Evolutionary conservation across 2,888 invertebrate genomes (phyloP), one percentile per base, ranked within the genome.

Genomic region (Eucera pruinosa): DNA sequence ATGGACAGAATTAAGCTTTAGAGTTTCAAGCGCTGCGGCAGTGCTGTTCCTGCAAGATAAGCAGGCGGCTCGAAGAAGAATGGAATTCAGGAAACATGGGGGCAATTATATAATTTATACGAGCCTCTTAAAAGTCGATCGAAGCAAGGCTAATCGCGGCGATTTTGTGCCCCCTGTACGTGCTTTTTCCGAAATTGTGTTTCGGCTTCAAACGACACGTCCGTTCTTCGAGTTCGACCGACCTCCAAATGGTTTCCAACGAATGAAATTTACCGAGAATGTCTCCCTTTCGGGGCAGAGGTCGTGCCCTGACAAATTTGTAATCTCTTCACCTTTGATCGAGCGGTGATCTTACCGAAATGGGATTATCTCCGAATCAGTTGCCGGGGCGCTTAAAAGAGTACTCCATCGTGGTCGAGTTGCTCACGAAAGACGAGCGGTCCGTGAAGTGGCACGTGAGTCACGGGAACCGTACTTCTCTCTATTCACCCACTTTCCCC

Each of bases 381-480:
- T 82, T 65, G 71, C 52, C 67, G 69, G 71, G 67, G 43, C 58
- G 57, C 27, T 80, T 67, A 73, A 73, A 73, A 73, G 77, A 73
- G 83, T 52, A 43, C 80, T 80, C 74, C 43, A 80, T 74, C 83
- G 78, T 36, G 67, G 67, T 33, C 72, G 83, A 83, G 70, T 78
- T 66, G 78, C 57, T 79, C 74, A 57, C 60, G 82, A 83, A 80
- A 80, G 74, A 80, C 80, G 83, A 83, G 76, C 84, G 76, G 67
- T 83, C 61, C 48, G 76, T 76, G 75, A 81, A 85, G 81, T 81
- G 81, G 73, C 81, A 83, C 81, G 80, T 85, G 83, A 82, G 83
- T 85, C 84, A 85, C 77, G 81, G 70, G 54, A 64, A 69, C 73
- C 66, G 68, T 78, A 50, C 62, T 52, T 79, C 72, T 78, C 71